These are phyloP conservation scores for Andrena dorsata DNA, from an alignment of 2,888 invertebrate species.

Conservation along the genomic window DNA sequence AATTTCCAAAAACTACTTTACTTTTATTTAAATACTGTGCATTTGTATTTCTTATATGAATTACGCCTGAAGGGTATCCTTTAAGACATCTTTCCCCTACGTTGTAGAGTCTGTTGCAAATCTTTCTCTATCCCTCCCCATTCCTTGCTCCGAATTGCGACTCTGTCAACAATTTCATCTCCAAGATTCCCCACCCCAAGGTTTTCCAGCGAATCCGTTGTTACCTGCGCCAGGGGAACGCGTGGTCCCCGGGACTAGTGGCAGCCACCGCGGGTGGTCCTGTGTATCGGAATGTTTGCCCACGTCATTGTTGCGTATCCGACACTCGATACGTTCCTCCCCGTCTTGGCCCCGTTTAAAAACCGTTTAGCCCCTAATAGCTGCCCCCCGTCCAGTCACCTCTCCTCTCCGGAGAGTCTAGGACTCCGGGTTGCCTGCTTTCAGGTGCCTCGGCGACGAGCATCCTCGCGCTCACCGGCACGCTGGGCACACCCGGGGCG, in stretches of 20 bases:
- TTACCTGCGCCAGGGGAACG: conserved; percentile 24
- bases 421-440: conserved; percentile 5
- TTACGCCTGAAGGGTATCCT: too few species aligned
- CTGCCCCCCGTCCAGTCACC: conserved; percentile 14
- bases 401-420: not conserved
- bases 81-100: too few species aligned
- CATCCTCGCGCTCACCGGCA: conserved; percentile 45
- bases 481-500: conserved; percentile 76
- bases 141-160: not conserved
- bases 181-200: not conserved
- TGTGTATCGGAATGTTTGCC: conserved; percentile 77
- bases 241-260: conserved; percentile 15
- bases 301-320: conserved; percentile 76
- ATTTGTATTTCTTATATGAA: too few species aligned
- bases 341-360: conserved; percentile 73
- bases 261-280: conserved; percentile 75
- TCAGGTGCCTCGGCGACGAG: conserved; percentile 55
- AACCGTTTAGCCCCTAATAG: conserved; percentile 79
- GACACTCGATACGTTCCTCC: conserved; percentile 74
- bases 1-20: too few species aligned
- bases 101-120: too few species aligned
- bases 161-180: not conserved
- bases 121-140: not conserved
- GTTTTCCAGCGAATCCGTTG: not conserved
- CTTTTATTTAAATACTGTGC: too few species aligned